These are phyloP conservation scores for Strigamia crassipes DNA, from an alignment of 2,888 invertebrate species.

Conservation along the genomic window DNA sequence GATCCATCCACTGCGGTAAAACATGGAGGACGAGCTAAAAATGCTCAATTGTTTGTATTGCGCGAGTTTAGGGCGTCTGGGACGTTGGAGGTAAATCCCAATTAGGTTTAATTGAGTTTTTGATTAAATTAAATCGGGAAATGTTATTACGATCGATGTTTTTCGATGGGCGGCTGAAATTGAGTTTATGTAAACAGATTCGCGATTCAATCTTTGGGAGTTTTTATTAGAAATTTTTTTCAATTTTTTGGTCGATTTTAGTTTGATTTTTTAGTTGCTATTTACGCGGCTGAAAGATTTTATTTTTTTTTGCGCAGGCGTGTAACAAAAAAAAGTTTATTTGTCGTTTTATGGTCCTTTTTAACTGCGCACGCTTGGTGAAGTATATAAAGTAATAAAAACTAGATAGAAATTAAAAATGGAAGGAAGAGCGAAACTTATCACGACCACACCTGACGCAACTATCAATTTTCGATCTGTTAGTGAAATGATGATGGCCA, in stretches of 20 bases:
- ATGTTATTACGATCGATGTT: too few species aligned
- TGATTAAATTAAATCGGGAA: too few species aligned
- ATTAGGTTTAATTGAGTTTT: too few species aligned
- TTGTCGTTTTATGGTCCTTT: neutral
- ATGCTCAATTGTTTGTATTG: neutral
- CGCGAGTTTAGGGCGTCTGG: neutral
- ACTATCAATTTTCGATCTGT: neutral
- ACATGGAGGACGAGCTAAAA: neutral
- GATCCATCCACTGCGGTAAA: constrained; percentile 33
- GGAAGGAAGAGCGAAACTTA: neutral
- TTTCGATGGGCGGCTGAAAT: too few species aligned
- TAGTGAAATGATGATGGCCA: neutral
- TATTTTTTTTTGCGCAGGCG: neutral
- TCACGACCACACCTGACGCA: constrained; percentile 21
- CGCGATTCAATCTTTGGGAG: too few species aligned
- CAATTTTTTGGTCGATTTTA: neutral
- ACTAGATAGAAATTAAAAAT: neutral
- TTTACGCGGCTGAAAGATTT: neutral
- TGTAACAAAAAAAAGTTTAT: neutral
- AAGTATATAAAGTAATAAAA: neutral
- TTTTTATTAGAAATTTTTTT: too few species aligned
- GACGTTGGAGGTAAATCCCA: neutral
- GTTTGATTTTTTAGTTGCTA: neutral
- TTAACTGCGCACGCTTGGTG: neutral
- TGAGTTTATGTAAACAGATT: too few species aligned